These are phyloP conservation scores for Simalia tracyae DNA, from an alignment of 2,797 vertebrate genomes.

Conservation along the genomic window DNA sequence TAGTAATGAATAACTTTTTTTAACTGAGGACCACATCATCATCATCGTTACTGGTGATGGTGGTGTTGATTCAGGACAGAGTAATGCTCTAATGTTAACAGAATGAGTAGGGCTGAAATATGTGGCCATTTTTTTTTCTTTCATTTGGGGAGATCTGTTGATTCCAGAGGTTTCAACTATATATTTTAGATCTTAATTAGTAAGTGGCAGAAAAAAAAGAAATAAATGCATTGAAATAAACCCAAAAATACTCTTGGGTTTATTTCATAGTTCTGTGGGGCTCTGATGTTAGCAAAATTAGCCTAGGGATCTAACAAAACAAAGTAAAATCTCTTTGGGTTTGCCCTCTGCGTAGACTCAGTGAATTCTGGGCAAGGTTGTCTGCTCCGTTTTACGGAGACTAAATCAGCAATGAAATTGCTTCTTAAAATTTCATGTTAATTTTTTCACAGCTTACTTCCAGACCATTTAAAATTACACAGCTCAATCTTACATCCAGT, in stretches of 20 bases:
- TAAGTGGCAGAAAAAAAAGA: background rate
- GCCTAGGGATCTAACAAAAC: background rate
- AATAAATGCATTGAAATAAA: background rate
- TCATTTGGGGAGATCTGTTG: background rate
- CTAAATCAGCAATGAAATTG: background rate
- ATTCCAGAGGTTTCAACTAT: background rate
- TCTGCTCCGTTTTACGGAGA: constrained; percentile 19
- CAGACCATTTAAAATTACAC: background rate
- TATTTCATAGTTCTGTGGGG: background rate
- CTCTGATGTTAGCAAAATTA: background rate
- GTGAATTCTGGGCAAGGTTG: background rate
- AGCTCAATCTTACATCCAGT: background rate
- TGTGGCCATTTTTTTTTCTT: background rate
- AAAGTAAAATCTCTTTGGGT: constrained; percentile 1
- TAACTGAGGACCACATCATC: background rate
- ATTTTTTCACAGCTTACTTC: background rate
- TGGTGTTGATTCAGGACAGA: background rate
- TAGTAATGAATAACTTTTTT: background rate
- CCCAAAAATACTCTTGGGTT: background rate
- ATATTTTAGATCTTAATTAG: background rate
- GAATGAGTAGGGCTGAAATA: background rate
- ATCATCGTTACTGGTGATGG: background rate
- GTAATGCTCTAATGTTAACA: background rate
- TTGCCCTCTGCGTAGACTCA: background rate
- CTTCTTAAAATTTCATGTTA: background rate